These are phyloP conservation scores for Ectropis grisescens DNA, from an alignment of 1,140 invertebrate species.

Conservation along the genomic window DNA sequence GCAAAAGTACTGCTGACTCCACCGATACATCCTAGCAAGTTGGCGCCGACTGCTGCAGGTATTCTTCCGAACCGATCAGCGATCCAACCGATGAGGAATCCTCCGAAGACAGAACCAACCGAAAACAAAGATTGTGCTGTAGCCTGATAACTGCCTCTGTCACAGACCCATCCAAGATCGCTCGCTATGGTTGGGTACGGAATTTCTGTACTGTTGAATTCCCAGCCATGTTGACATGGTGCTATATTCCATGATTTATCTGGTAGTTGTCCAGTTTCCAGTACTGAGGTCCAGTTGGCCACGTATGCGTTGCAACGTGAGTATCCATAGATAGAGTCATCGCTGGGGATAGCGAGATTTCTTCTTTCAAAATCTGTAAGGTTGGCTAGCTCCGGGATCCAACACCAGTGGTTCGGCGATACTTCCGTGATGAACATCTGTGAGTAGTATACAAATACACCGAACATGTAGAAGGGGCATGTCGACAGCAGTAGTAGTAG, in stretches of 20 bases:
- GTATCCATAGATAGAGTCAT: constrained; percentile 39
- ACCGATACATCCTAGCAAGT: constrained; percentile 74
- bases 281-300: constrained; percentile 43
- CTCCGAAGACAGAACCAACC: constrained; percentile 77
- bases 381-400: constrained; percentile 66
- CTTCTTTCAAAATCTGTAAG: constrained; percentile 43
- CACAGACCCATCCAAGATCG: constrained; percentile 76
- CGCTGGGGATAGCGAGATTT: constrained; percentile 36
- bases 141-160: constrained; percentile 73
- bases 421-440: constrained; percentile 77
- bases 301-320: constrained; percentile 36
- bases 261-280: constrained; percentile 19
- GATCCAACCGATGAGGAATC: constrained; percentile 76
- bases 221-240: constrained; percentile 72
- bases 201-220: constrained; percentile 69
- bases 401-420: constrained; percentile 74
- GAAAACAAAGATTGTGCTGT: constrained; percentile 78
- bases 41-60: constrained; percentile 74
- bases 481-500: constrained; percentile 72
- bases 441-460: constrained; percentile 75
- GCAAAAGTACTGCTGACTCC: constrained; percentile 75
- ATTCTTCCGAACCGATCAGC: constrained; percentile 77
- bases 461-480: constrained; percentile 67
- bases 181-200: constrained; percentile 54
- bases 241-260: constrained; percentile 38